Percentiles rank a stretch among this genome's conserved stretches.
These are phyloP conservation scores for Uropsilus gracilis DNA, from an alignment of 2,113 vertebrate species.

Conservation along the genomic window DNA sequence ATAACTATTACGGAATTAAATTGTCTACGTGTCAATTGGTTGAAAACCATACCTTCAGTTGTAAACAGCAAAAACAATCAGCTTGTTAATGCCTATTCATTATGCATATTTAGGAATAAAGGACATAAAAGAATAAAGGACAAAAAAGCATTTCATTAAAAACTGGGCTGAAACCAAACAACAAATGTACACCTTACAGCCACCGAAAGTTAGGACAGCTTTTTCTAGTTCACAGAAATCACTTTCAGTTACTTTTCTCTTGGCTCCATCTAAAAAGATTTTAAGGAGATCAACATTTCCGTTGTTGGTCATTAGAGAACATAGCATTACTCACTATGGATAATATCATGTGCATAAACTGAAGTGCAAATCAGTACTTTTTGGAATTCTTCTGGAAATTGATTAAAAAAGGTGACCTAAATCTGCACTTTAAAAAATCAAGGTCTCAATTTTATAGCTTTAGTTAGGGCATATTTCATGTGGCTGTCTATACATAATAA, in stretches of 20 bases:
- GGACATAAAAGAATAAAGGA: neutral
- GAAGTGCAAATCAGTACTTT: neutral
- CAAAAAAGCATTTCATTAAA: neutral
- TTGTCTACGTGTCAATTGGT: neutral
- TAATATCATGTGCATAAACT: neutral
- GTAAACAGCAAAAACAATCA: neutral
- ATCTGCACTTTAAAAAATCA: neutral
- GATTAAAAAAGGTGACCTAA: neutral
- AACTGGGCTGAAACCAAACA: neutral
- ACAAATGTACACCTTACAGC: neutral
- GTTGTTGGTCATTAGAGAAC: neutral
- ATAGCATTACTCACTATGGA: neutral
- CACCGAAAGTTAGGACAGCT: neutral
- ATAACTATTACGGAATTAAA: neutral
- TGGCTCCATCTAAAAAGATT: neutral
- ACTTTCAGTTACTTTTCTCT: neutral
- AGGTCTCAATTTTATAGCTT: neutral
- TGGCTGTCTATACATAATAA: neutral
- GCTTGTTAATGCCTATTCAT: neutral
- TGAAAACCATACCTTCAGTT: neutral
- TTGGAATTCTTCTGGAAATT: neutral
- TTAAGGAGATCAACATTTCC: neutral
- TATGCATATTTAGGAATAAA: neutral
- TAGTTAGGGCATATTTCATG: neutral
- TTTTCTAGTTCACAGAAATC: neutral